phyloP scores from a whole-genome alignment of 2,888 invertebrate species.

The Phyto melanocephala region DNA sequence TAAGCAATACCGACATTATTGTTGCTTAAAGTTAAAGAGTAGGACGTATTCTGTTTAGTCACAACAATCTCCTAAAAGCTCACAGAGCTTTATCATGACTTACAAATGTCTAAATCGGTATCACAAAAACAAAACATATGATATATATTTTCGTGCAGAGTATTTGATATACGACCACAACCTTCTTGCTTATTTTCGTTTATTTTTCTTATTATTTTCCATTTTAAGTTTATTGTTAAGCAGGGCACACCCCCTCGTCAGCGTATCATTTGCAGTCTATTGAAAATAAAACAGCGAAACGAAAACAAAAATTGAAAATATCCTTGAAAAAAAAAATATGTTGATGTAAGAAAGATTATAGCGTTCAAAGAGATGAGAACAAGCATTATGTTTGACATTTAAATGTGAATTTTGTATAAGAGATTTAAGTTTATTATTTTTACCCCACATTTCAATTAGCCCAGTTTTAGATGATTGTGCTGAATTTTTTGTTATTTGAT shows the following conservation, averaged over 20 bases:
- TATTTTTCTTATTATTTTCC: constrained; percentile 30
- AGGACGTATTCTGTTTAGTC: no score
- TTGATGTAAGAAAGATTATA: constrained; percentile 1
- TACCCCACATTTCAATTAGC: constrained; percentile 31
- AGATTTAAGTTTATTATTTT: constrained; percentile 39
- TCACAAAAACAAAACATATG: no score
- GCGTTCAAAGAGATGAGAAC: not conserved
- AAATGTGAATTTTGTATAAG: constrained; percentile 56
- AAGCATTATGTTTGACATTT: constrained; percentile 50
- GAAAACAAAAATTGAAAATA: constrained; percentile 20
- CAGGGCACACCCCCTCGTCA: not conserved
- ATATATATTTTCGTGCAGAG: no score
- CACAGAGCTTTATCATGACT: no score
- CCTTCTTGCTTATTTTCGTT: not conserved
- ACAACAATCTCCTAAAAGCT: no score
- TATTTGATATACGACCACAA: no score
- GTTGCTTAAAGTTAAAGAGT: no score
- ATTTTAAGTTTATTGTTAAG: constrained; percentile 29
- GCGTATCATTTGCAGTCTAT: not conserved
- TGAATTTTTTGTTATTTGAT: not conserved
- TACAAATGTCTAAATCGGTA: no score
- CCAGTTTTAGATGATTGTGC: constrained; percentile 28
- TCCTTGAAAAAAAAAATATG: constrained; percentile 53
- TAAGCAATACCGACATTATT: no score
- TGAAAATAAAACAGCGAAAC: not conserved